Percentiles rank a stretch among this genome's conserved stretches.
Evolutionary conservation across 1,140 invertebrate genomes (phyloP).

Genomic region (Augochlora pura): DNA sequence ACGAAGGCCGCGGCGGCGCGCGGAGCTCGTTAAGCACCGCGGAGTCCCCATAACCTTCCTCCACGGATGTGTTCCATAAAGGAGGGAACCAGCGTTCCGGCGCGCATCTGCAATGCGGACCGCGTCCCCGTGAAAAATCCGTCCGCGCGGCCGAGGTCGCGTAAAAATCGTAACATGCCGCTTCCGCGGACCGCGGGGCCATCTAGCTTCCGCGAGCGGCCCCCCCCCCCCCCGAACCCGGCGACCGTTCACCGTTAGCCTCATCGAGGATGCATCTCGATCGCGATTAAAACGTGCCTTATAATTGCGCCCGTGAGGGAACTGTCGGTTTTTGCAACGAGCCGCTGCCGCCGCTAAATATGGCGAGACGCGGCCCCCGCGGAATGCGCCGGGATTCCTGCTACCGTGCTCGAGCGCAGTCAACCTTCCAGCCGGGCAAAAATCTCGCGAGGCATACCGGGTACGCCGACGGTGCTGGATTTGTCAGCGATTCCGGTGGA

Average conservation of each 20-base stretch:
- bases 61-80: slow-evolving; percentile 52
- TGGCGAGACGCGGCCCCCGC: not conserved
- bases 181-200: not conserved
- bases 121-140: not conserved
- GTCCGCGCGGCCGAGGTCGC: not conserved
- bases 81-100: not conserved
- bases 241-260: not conserved
- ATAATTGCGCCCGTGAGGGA: not conserved
- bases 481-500: too few relatives aligned
- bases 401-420: not conserved
- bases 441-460: not conserved
- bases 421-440: not conserved
- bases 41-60: slow-evolving; percentile 32
- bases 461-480: not conserved
- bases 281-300: slow-evolving; percentile 21
- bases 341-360: not conserved
- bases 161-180: slow-evolving; percentile 34
- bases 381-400: slow-evolving; percentile 18
- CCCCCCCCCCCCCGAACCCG: not conserved
- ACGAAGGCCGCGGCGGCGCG: too few relatives aligned
- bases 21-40: slow-evolving; percentile 45
- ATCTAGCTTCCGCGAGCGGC: not conserved
- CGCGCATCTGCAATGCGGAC: not conserved
- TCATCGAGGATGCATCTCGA: slow-evolving; percentile 8
- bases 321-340: slow-evolving; percentile 4